Percentiles rank a stretch among this genome's conserved stretches.
Evolutionary conservation across 2,888 invertebrate species (phyloP).

Genomic region (Balanococcus diminutus): DNA sequence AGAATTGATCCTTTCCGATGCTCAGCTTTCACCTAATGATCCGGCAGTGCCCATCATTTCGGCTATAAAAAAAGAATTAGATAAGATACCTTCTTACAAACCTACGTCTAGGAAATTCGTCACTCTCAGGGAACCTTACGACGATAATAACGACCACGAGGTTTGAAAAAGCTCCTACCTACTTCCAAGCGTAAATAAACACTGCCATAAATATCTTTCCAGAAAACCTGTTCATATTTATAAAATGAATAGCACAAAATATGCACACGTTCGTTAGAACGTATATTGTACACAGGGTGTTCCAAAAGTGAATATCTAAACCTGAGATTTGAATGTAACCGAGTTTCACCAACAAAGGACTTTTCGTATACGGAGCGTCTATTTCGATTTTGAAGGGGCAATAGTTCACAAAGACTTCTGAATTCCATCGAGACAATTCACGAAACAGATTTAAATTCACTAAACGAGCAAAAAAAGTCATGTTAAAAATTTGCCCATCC

Average conservation of each 20-base stretch:
- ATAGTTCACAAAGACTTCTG: too few relatives aligned
- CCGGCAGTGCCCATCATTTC: slow-evolving; percentile 83
- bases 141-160: neutral
- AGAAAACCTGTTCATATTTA: neutral
- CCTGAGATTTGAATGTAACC: too few relatives aligned
- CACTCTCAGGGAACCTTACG: slow-evolving; percentile 13
- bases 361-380: too few relatives aligned
- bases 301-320: too few relatives aligned
- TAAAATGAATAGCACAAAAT: neutral
- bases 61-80: slow-evolving; percentile 78
- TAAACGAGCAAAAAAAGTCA: too few relatives aligned
- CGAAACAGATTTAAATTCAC: too few relatives aligned
- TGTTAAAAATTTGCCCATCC: too few relatives aligned
- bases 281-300: neutral
- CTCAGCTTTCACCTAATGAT: slow-evolving; percentile 68
- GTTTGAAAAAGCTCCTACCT: neutral
- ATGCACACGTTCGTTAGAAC: neutral
- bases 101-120: neutral
- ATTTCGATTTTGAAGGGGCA: too few relatives aligned
- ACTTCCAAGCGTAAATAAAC: neutral
- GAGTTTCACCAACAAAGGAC: too few relatives aligned
- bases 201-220: slow-evolving; percentile 26
- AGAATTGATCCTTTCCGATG: slow-evolving; percentile 67
- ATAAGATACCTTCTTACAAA: slow-evolving; percentile 58
- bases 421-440: too few relatives aligned